Evolutionary conservation across 2,797 vertebrate species (phyloP), one percentile per base, ranked within the genome.

Genomic region (Sebastes nivosus): DNA sequence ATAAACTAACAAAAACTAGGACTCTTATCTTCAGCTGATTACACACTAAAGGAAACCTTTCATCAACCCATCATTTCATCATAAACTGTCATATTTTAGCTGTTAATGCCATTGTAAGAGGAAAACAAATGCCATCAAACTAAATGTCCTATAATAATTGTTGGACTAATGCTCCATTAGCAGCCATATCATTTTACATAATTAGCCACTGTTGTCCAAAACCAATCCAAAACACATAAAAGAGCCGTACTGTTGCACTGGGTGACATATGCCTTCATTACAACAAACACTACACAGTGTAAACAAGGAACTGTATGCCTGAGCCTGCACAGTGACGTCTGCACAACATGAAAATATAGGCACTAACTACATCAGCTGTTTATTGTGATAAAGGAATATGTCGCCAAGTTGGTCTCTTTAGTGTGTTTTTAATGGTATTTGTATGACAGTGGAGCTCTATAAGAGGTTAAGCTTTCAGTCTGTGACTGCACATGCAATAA

Each of bases 211-310:
- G 46, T 67, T 80, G 74, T 74, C 58, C 36, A 65, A 65, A 70
- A 58, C 61, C 58, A 4, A 73, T 76, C 38, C 70, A 74, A 72
- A 76, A 81, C 36, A 60, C 27, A 81, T 75, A 61, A 79, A 84
- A 67, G 25, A 75, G 67, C 25, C 63, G n/a, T 12, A 38, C 14
- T 67, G 61, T 64, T 67, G 32, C 50, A 69, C 54, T 60, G 34
- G 46, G 16, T 59, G 65, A 84, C 75, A 72, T 27, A 77, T 83
- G 71, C 61, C 63, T 76, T 67, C 30, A 88, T 86, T 75, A 81
- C 25, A 74, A 52, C 52, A 2, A 72, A 80, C 38, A 50, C 6
- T 69, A 34, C 80, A 68, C 46, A 34, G 54, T 24, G 25, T 66
- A 50, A 87, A 87, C 54, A 70, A 73, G 46, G 8, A 55, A 67